phyloP scores from a whole-genome alignment of 1,140 invertebrate species.

The Habropoda laboriosa region DNA sequence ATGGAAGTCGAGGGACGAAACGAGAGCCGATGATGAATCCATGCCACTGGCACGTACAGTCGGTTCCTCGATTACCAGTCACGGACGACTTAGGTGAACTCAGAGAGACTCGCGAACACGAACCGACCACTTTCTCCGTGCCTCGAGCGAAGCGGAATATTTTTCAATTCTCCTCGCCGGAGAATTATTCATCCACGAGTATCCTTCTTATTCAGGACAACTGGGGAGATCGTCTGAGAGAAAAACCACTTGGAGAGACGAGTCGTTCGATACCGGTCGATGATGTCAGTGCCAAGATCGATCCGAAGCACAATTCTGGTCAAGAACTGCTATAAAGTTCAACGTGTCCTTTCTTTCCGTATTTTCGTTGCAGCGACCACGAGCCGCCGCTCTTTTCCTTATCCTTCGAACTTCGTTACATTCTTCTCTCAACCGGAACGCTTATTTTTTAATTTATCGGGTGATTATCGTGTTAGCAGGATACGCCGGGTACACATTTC shows the following conservation, averaged over 20 bases:
- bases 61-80: constrained; percentile 51
- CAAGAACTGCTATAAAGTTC: constrained; percentile 36
- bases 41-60: background rate
- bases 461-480: background rate
- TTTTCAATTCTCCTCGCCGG: constrained; percentile 54
- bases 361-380: background rate
- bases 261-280: constrained; percentile 16
- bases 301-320: background rate
- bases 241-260: background rate
- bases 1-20: constrained; percentile 23
- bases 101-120: constrained; percentile 1
- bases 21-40: constrained; percentile 28
- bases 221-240: background rate
- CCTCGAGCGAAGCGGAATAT: constrained; percentile 61
- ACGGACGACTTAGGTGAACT: constrained; percentile 39
- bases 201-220: constrained; percentile 15
- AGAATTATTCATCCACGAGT: constrained; percentile 42
- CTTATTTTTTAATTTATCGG: constrained; percentile 18
- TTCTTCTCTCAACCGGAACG: background rate
- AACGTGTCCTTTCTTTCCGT: constrained; percentile 8
- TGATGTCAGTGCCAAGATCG: constrained; percentile 38
- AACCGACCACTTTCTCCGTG: constrained; percentile 65
- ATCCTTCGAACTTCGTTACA: background rate
- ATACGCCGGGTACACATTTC: background rate
- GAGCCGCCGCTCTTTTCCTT: background rate